Conservation (phyloP, 2,797 vertebrate genomes). For the Discoglossus pictus region DNA sequence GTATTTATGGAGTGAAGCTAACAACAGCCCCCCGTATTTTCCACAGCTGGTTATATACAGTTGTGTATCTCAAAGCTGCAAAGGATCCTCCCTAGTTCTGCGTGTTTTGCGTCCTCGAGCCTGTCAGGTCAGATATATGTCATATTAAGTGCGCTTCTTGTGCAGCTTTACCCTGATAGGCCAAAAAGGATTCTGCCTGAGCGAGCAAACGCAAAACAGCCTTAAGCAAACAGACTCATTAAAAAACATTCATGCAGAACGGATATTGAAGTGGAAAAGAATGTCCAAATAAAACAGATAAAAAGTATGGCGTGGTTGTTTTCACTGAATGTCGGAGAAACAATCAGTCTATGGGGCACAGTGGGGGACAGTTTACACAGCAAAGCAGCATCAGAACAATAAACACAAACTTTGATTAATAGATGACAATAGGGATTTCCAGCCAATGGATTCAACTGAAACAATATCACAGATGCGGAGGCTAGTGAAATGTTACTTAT, state of each 20-base stretch:
- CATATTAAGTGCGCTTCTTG: conserved; percentile 30
- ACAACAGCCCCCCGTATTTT: neutral
- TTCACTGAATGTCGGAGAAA: neutral
- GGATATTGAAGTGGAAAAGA: conserved; percentile 37
- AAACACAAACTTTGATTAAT: too few species aligned
- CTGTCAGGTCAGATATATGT: conserved; percentile 69
- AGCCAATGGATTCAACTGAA: too few species aligned
- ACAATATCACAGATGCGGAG: too few species aligned
- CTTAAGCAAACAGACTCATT: conserved; percentile 57
- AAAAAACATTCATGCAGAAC: conserved; percentile 52
- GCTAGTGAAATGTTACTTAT: too few species aligned
- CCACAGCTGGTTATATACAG: too few species aligned
- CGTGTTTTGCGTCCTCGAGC: conserved; percentile 51
- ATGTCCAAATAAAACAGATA: conserved; percentile 46
- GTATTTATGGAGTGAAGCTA: too few species aligned
- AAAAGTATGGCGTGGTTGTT: conserved; percentile 15
- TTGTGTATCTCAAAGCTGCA: neutral
- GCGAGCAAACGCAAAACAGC: conserved; percentile 51
- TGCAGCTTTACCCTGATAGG: conserved; percentile 48
- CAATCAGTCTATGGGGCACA: neutral
- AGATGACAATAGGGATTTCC: too few species aligned
- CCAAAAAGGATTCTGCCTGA: conserved; percentile 55
- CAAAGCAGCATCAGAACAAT: too few species aligned
- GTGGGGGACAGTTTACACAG: neutral
- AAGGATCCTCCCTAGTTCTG: too few species aligned